Evolutionary conservation across 2,797 vertebrate species (phyloP), one percentile per base, ranked within the genome.

Genomic region (Triplophysa yarkandensis): DNA sequence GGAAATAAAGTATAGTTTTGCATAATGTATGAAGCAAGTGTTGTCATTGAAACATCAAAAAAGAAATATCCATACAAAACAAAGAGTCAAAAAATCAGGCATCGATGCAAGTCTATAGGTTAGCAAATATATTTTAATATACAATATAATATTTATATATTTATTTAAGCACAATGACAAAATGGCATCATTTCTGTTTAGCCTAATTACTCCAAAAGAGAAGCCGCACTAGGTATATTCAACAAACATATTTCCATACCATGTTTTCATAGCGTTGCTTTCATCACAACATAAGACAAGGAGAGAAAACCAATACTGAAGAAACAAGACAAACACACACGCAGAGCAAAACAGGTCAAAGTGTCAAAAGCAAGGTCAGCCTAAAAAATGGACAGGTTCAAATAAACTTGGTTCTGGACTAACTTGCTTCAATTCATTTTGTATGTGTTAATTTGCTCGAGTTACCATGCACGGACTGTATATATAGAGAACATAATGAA

Each of bases 61-160:
- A 23, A 3, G 8, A 52, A 14, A 52, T 25, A 11, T 25, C 50
- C 23, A 4, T 50, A 21, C 11, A 50, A n/a, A n/a, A 50, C 8
- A 11, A 1, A 4, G 43, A n/a, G 16, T n/a, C 5, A 65, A 73
- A 41, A 8, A 55, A 73, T n/a, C 13, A 32, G 13, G 4, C 34
- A 11, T 19, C 6, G 17, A 63, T 21, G 32, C 60, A 75, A 76
- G 68, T 41, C 36, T 16, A 9, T 74, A 85, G 89, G 91, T 93
- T 89, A 92, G 92, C 91, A 93, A 93, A 93, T 92, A 91, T 91
- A 92, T 91, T 93, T 92, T 92, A 92, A 92, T 92, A 91, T 90
- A 91, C 89, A 87, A 82, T 83, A 83, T 83, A 83, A 91, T 92
- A 91, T 91, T 89, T 90, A 91, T 67, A 58, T 91, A 87, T 39